Base-by-base conservation (phyloP, 2,797 vertebrate genomes). In the Chromis chromis region DNA sequence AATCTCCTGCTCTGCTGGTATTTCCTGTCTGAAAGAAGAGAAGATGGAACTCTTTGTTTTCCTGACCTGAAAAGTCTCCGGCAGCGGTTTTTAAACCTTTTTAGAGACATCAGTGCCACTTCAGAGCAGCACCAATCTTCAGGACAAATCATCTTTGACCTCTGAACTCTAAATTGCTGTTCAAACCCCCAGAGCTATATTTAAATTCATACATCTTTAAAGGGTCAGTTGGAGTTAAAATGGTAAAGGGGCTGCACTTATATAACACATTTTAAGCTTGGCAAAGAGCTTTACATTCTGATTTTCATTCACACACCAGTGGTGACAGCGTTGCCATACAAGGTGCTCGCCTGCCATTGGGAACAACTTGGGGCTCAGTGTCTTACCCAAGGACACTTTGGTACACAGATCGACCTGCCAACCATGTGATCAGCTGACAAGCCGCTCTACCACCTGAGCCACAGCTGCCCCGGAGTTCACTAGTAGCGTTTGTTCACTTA, bases 11-110 rank as follows among this genome's bases (percentile, higher is more conserved):
- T 67, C 49, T n/a, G 11, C 25, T 87, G 90, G 86, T 24, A 87
- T 92, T 94, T 94, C 93, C 92, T 92, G 90, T 48, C 24, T 2
- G 28, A 50, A 2, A 27, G 54, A 25, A 49, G 42, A 2, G 7
- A 68, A 63, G 67, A 73, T 33, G 61, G 27, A 61, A 40, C 64
- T 44, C 55, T 58, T 52, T 74, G 79, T 83, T 65, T 80, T 39
- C 42, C 52, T 68, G 65, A 67, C 24, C 65, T 40, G 52, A 14
- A 44, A 53, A 40, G 0, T 24, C 68, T 31, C 14, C 12, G 44
- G 25, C 49, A 65, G 67, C 52, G 58, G 33, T 70, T 65, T 59
- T 69, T 44, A 28, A 61, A 60, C 16, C 16, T 17, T 42, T 42
- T 42, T 42, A 42, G 40, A 42, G 16, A 42, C 40, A 42, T 42